Evolutionary conservation across 2,888 invertebrate genomes (phyloP).

Genomic region (Corythucha ciliata): DNA sequence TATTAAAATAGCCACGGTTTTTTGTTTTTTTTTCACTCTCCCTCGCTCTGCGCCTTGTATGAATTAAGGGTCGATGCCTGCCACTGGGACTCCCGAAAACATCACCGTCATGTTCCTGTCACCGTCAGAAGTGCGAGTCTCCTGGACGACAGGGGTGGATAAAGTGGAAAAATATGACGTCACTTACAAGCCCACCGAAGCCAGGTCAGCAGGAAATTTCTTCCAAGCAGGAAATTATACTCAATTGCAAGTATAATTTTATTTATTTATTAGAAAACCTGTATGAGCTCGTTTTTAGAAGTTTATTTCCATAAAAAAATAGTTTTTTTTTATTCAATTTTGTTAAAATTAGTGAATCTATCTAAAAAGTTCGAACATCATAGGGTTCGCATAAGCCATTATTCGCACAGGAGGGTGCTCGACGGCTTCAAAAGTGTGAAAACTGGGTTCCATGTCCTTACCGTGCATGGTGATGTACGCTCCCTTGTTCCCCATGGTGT

Average conservation of each 20-base stretch:
- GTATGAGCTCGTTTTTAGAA: no score
- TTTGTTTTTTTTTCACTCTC: no score
- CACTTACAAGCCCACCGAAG: slow-evolving; percentile 81
- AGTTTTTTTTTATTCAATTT: no score
- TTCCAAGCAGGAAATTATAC: no score
- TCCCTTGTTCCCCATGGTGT: slow-evolving; percentile 98
- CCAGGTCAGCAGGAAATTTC: slow-evolving; percentile 81
- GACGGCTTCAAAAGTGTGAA: slow-evolving; percentile 88
- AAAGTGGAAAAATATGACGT: slow-evolving; percentile 79
- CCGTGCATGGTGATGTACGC: slow-evolving; percentile 94
- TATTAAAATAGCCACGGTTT: slow-evolving; percentile 2
- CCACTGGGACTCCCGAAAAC: slow-evolving; percentile 64
- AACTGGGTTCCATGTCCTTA: slow-evolving; percentile 80
- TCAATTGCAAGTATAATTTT: no score
- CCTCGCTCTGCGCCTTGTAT: no score
- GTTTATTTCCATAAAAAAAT: no score
- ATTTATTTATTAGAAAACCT: no score
- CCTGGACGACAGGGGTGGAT: slow-evolving; percentile 74
- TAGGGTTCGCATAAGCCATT: slow-evolving; percentile 89
- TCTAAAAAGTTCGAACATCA: no score
- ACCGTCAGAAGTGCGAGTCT: slow-evolving; percentile 74
- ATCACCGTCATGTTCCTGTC: slow-evolving; percentile 81
- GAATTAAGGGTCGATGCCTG: slow-evolving; percentile 48
- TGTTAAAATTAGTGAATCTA: no score
- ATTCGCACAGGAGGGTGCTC: slow-evolving; percentile 95